Base-by-base conservation (phyloP, 2,888 invertebrate genomes). In the Pardosa pseudoannulata region DNA sequence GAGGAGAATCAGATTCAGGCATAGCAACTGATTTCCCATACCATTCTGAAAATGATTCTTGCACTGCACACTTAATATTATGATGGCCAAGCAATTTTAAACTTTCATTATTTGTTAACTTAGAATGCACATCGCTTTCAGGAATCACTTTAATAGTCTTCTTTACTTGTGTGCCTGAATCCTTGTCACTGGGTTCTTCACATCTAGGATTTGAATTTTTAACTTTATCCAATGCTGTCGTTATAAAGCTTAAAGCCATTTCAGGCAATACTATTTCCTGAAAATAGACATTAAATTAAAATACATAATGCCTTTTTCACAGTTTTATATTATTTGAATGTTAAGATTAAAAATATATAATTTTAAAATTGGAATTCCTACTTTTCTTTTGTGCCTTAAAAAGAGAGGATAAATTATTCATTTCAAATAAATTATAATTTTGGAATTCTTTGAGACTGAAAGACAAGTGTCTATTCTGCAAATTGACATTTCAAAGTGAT, bases 201-300 rank as follows among this genome's bases (percentile, higher is more conserved):
- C 28, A 19, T 31, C 13, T 11, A 71, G 36, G 16, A 31, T 73
- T 6, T 16, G 28, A 23, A 16, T 46, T n/a, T 36, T 74, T 74
- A 11, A 41, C 1, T 56, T 70, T 28, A 36, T 74, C 23, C 16
- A 85, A 13, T 31, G 67, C 50, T 41, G 62, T 19, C 31, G 36
- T 13, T 32, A 85, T 76, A 28, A 64, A 79, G 11, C 39, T 39
- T 70, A 85, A 50, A 13, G 87, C 56, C 39, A 87, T 6, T 90
- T 76, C 78, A 6, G 88, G 68, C 16, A 46, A 90, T 88, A 92
- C 92, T 82, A 89, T 31, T 71, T 85, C 79, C 85, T 85, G 19
- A 19, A 28, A 39, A 31, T 9, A 27, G n/a, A n/a, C n/a, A n/a
- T n/a, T n/a, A n/a, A n/a, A n/a, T n/a, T n/a, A n/a, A n/a, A n/a